Evolutionary conservation across 2,797 vertebrate genomes (phyloP).

Genomic region (Euphonia xanthogaster): DNA sequence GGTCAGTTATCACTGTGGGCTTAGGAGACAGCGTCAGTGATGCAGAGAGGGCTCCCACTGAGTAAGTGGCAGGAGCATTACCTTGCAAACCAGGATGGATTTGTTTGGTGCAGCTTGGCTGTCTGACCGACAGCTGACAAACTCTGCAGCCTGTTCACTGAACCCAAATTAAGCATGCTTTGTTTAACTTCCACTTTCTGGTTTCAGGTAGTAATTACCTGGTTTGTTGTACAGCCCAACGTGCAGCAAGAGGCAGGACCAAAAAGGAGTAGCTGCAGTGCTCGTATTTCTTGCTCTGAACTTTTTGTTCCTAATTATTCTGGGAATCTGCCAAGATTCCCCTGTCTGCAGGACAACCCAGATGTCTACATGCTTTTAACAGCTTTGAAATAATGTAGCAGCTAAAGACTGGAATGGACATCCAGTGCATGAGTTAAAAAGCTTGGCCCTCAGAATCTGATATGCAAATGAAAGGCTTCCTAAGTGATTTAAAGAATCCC

Average conservation of each 20-base stretch:
- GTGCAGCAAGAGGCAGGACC: background rate
- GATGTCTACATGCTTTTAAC: slow-evolving; percentile 7
- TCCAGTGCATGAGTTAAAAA: background rate
- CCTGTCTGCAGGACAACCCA: background rate
- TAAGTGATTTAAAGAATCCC: background rate
- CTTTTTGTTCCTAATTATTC: background rate
- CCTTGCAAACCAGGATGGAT: background rate
- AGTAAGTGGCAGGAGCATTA: background rate
- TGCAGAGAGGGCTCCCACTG: background rate
- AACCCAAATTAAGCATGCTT: background rate
- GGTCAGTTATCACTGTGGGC: background rate
- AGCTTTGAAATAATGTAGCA: slow-evolving; percentile 39
- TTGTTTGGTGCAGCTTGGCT: background rate
- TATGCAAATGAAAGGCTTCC: background rate
- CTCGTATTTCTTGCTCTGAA: background rate
- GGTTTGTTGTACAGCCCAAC: background rate
- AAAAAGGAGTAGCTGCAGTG: background rate
- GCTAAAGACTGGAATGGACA: background rate
- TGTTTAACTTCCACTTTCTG: background rate
- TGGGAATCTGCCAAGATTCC: slow-evolving; percentile 32
- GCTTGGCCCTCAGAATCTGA: background rate
- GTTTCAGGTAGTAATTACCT: background rate
- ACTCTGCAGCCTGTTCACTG: background rate
- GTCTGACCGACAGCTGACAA: background rate
- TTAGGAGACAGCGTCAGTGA: background rate